Evolutionary conservation across 2,888 invertebrate genomes (phyloP).

Genomic region (Criorhina ranunculi): DNA sequence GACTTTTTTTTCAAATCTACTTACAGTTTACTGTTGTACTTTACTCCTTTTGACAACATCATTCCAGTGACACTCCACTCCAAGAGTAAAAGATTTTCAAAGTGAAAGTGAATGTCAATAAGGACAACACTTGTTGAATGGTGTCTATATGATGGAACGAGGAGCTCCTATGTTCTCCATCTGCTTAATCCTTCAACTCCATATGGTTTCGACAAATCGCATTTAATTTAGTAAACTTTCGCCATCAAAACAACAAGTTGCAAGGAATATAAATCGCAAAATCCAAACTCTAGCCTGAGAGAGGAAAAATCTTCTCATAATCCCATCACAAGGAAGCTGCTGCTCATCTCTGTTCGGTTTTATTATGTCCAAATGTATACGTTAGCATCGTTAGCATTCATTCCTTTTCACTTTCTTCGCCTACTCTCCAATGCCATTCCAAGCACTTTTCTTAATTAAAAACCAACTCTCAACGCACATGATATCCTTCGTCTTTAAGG

Average conservation of each 20-base stretch:
- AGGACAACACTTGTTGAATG: too few relatives aligned
- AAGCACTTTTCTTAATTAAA: slow-evolving; percentile 57
- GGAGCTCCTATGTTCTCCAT: too few relatives aligned
- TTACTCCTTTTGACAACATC: too few relatives aligned
- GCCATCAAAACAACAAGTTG: slow-evolving; percentile 26
- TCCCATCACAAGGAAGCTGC: slow-evolving; percentile 3
- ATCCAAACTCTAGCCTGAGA: too few relatives aligned
- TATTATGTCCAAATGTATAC: slow-evolving; percentile 5
- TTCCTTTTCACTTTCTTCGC: neutral
- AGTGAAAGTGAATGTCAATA: too few relatives aligned
- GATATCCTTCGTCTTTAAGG: slow-evolving; percentile 21
- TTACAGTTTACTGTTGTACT: too few relatives aligned
- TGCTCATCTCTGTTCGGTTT: neutral
- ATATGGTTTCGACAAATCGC: neutral
- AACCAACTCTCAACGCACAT: slow-evolving; percentile 41
- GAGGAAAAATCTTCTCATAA: neutral
- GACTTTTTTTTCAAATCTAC: too few relatives aligned
- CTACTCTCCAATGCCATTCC: neutral
- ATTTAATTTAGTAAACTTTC: slow-evolving; percentile 31
- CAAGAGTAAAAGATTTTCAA: too few relatives aligned
- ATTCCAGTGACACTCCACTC: too few relatives aligned
- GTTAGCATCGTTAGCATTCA: slow-evolving; percentile 3
- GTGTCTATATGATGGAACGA: too few relatives aligned
- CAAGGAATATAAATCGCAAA: neutral
- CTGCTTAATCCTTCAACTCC: too few relatives aligned